These are phyloP conservation scores for Galeopsomyia nigrocyanea DNA, from an alignment of 2,888 invertebrate species.

Conservation along the genomic window DNA sequence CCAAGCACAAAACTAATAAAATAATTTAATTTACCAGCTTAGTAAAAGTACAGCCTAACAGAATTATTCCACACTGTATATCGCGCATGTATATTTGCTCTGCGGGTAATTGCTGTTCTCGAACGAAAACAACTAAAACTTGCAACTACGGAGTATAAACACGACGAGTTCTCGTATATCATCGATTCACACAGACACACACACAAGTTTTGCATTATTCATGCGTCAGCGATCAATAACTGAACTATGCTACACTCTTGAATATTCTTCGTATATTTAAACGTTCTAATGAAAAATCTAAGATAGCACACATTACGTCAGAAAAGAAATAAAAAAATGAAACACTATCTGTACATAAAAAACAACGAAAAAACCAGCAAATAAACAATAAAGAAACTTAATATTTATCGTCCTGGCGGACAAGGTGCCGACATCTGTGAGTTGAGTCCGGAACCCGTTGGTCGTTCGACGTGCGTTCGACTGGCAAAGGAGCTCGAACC, in stretches of 20 bases:
- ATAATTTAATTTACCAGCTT: no score
- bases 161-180: background rate
- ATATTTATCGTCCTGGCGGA: background rate
- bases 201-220: slow-evolving; percentile 61
- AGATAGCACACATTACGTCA: no score
- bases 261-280: no score
- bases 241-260: slow-evolving; percentile 24
- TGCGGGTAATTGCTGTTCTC: slow-evolving; percentile 11
- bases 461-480: slow-evolving; percentile 38
- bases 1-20: no score
- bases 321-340: no score
- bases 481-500: slow-evolving; percentile 28
- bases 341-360: no score
- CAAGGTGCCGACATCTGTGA: slow-evolving; percentile 67
- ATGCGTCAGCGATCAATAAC: slow-evolving; percentile 56
- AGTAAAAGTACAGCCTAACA: slow-evolving; percentile 1
- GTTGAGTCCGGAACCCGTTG: slow-evolving; percentile 58
- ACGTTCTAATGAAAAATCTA: no score
- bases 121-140: background rate
- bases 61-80: slow-evolving; percentile 20
- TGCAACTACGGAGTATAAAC: slow-evolving; percentile 12
- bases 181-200: slow-evolving; percentile 7
- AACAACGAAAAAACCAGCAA: no score
- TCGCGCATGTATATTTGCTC: slow-evolving; percentile 19
- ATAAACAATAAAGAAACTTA: no score